A percentile compares a stretch with the other conserved stretches of the same genome.
Evolutionary conservation across 2,888 invertebrate species (phyloP).

Genomic region (Netelia fuscicornis): DNA sequence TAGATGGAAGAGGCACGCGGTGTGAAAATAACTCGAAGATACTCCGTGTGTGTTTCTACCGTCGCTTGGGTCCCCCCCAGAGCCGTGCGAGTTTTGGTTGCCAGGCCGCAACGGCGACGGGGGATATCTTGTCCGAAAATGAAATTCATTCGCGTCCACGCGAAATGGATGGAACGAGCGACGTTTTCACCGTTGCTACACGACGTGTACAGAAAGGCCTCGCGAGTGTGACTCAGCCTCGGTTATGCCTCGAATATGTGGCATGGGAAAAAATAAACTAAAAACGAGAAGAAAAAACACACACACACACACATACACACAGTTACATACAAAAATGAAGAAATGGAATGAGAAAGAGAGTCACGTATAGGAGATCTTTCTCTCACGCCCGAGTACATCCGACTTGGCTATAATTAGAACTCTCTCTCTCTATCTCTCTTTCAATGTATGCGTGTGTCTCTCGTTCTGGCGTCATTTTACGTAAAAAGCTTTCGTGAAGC

Average conservation of each 20-base stretch:
- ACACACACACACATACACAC: background rate
- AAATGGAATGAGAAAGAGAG: constrained; percentile 16
- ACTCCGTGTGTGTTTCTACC: constrained; percentile 37
- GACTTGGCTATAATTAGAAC: constrained; percentile 63
- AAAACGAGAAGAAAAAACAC: constrained; percentile 15
- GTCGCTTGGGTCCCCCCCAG: constrained; percentile 18
- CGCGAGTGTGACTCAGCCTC: constrained; percentile 58
- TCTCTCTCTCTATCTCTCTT: constrained; percentile 46
- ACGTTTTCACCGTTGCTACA: constrained; percentile 21
- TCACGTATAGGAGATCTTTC: constrained; percentile 40
- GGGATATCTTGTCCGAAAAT: constrained; percentile 70
- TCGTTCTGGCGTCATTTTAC: constrained; percentile 51
- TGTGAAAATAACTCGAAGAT: constrained; percentile 65
- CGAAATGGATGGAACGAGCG: constrained; percentile 71
- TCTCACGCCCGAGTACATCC: constrained; percentile 55
- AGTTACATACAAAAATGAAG: background rate
- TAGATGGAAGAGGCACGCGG: constrained; percentile 33
- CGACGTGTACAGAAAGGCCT: constrained; percentile 27
- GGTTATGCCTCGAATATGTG: constrained; percentile 60
- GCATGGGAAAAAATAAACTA: constrained; percentile 43
- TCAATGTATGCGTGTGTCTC: constrained; percentile 2
- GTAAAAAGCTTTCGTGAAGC: constrained; percentile 21
- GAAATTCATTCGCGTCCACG: constrained; percentile 75
- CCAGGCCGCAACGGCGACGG: constrained; percentile 51
- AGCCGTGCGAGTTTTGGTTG: constrained; percentile 52